phyloP scores from a whole-genome alignment of 2,797 vertebrate species.

The Melanotaenia trifasciata region DNA sequence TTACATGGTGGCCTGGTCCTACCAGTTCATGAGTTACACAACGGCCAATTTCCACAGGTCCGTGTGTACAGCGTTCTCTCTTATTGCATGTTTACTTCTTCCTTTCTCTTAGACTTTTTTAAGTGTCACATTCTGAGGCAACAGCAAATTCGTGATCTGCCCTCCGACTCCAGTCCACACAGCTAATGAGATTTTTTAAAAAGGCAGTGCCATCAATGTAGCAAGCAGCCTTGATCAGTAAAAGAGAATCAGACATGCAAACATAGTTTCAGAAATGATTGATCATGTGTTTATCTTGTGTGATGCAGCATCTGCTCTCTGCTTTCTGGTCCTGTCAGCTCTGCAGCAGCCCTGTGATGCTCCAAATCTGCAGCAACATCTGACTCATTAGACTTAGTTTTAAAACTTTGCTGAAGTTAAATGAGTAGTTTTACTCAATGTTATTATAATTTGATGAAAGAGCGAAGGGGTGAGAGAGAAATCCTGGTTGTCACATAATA shows the following conservation, averaged over 20 bases:
- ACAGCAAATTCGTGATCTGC: constrained; percentile 18
- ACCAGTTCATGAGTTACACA: no score
- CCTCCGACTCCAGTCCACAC: constrained; percentile 13
- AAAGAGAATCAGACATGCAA: constrained; percentile 27
- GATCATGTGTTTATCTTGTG: constrained; percentile 30
- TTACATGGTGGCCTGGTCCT: no score
- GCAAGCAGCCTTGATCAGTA: constrained; percentile 42
- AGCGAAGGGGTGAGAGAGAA: neutral
- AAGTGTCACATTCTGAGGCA: constrained; percentile 5
- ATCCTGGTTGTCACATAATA: no score
- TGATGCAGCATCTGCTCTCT: neutral
- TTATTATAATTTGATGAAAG: neutral
- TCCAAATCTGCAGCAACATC: constrained; percentile 20
- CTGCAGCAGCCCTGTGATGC: constrained; percentile 37
- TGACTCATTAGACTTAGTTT: constrained; percentile 37
- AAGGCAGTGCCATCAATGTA: constrained; percentile 15
- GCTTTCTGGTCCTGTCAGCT: constrained; percentile 34
- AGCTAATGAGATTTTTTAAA: constrained; percentile 30
- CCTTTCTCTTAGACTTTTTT: constrained; percentile 5
- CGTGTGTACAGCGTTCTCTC: no score
- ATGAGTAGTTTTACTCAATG: neutral
- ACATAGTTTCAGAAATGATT: constrained; percentile 35
- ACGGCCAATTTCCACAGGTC: no score
- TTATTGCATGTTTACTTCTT: neutral
- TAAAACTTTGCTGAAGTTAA: constrained; percentile 23